Conservation (phyloP, 2,888 invertebrate genomes). For the Prenolepis imparis region DNA sequence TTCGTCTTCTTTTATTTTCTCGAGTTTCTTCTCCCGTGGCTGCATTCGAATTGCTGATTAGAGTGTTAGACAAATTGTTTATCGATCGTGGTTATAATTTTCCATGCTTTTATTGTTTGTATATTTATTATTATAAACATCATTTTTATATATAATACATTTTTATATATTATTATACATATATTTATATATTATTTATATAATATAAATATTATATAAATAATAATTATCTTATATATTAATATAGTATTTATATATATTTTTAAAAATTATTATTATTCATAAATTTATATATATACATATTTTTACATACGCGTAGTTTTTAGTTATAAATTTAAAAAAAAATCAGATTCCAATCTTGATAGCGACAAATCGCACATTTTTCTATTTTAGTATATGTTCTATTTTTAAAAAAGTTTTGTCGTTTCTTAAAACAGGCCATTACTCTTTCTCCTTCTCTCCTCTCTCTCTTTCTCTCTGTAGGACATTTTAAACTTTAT, state of each 20-base stretch:
- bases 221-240: no score
- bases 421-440: background rate
- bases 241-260: no score
- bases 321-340: background rate
- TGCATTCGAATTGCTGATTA: slow-evolving; percentile 12
- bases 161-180: no score
- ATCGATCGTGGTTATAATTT: background rate
- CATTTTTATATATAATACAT: no score
- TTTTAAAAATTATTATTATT: background rate
- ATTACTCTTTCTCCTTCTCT: background rate
- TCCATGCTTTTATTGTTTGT: no score
- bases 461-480: background rate
- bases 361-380: background rate
- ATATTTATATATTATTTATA: no score
- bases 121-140: no score
- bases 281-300: background rate
- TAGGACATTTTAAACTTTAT: background rate
- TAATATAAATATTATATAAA: no score
- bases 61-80: slow-evolving; percentile 11
- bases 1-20: slow-evolving; percentile 38
- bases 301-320: background rate
- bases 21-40: slow-evolving; percentile 36
- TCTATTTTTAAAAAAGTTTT: background rate
- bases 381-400: background rate
- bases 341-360: background rate